Evolutionary conservation across 1,140 invertebrate species (phyloP).

Genomic region (Diachasmimorpha longicaudata): DNA sequence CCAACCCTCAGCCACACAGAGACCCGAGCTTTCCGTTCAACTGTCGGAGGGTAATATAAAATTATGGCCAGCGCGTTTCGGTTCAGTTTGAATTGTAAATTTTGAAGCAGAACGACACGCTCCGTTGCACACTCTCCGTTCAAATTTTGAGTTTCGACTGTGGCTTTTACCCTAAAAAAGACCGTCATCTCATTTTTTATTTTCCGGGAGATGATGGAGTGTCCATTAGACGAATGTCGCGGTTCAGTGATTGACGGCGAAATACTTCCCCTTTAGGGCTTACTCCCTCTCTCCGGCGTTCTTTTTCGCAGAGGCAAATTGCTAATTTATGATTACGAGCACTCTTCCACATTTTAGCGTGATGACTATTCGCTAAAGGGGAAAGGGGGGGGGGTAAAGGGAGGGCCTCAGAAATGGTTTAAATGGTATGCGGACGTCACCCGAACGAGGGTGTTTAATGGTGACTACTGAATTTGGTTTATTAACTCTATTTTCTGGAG

Average conservation of each 20-base stretch:
- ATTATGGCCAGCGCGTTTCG: constrained; percentile 27
- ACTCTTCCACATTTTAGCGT: neutral
- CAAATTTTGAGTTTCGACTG: neutral
- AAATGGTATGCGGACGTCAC: neutral
- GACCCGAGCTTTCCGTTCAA: constrained; percentile 26
- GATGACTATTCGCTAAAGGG: neutral
- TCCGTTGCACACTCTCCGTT: neutral
- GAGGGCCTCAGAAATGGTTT: neutral
- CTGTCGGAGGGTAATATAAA: constrained; percentile 31
- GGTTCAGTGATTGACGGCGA: neutral
- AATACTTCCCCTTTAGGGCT: neutral
- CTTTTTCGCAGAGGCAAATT: neutral
- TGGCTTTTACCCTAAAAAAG: neutral
- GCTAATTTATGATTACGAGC: constrained; percentile 4
- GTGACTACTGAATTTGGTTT: neutral
- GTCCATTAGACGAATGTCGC: constrained; percentile 1
- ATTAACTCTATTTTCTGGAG: neutral
- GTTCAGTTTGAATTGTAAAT: constrained; percentile 36
- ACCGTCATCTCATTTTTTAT: neutral
- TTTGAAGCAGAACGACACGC: neutral
- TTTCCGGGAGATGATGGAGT: neutral
- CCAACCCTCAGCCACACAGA: constrained; percentile 1
- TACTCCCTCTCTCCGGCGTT: neutral
- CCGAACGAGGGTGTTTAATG: neutral
- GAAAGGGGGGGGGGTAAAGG: neutral